Evolutionary conservation across 2,797 vertebrate genomes (phyloP), one percentile per base, ranked within the genome.

Genomic region (Podargus strigoides): DNA sequence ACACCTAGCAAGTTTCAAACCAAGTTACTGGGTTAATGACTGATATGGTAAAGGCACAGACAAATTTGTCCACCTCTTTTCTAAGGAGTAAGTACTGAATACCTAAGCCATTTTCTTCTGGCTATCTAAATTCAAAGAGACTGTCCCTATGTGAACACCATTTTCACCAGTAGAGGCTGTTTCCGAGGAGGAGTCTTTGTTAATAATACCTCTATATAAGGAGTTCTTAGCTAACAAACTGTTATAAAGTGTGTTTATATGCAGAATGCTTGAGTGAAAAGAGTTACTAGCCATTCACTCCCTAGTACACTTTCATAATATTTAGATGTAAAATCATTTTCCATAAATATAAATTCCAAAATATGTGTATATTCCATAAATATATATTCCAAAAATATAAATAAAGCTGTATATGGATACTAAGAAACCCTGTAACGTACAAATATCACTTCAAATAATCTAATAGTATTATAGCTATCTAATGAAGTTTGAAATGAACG

Each of bases 121-220:
- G 4, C 3, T 42, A 21, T 49, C 14, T 58, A 60, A 91, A 72
- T 20, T 72, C 34, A 58, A 53, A 62, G 6, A 55, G 6, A 19
- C 0, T 1, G 22, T 50, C 7, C 27, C 26, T 47, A 63, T 8
- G 16, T 18, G 3, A 41, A 6, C 19, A 62, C 6, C 2, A 23
- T 63, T 83, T 85, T 36, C 13, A 74, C 13, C 12, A 52, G 10
- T 24, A 58, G 5, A 77, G 12, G 12, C 6, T 53, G 8, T 42
- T 85, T 72, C 8, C 39, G 18, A 39, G 67, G 24, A 26, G 18
- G 2, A 20, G 10, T 22, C 1, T 1, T 41, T 19, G 53, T 70
- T 74, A 13, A 41, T 85, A 47, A 74, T 39, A 14, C 0, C 4
- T 64, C 7, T 21, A 18, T 14, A 27, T 27, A 41, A 64, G 9